Conservation (phyloP, 2,797 vertebrate species). For the Zenarchopterus dispar region DNA sequence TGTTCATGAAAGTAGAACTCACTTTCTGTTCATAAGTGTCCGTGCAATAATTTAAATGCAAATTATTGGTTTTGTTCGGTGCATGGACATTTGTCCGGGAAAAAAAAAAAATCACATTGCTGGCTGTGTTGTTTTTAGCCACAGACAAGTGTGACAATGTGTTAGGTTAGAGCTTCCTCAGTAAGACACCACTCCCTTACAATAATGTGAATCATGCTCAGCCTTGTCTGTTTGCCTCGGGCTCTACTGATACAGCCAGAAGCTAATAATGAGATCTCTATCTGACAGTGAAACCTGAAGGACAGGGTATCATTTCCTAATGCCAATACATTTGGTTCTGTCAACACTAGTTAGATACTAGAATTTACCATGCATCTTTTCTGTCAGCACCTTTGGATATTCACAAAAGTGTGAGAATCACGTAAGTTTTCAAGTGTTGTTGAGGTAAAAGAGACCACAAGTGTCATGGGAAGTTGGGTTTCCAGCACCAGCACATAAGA, state of each 20-base stretch:
- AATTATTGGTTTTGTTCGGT: constrained; percentile 12
- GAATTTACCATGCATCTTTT: constrained; percentile 29
- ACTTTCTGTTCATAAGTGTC: constrained; percentile 21
- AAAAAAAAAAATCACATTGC: constrained; percentile 6
- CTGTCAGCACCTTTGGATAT: constrained; percentile 40
- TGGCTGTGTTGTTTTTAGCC: constrained; percentile 43
- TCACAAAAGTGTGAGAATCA: constrained; percentile 7
- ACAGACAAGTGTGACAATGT: constrained; percentile 33
- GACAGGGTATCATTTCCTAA: constrained; percentile 64
- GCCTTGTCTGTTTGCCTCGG: constrained; percentile 66
- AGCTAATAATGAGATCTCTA: constrained; percentile 68
- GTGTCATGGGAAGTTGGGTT: constrained; percentile 7
- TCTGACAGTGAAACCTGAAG: constrained; percentile 71
- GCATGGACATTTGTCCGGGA: constrained; percentile 14
- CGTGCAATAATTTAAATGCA: constrained; percentile 20
- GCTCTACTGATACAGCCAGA: constrained; percentile 46
- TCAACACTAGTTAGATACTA: constrained; percentile 60
- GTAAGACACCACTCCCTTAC: constrained; percentile 67
- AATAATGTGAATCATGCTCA: constrained; percentile 72
- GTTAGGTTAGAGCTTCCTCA: constrained; percentile 40
- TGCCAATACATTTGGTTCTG: constrained; percentile 58
- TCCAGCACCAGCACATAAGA: neutral
- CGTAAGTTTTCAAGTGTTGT: constrained; percentile 3
- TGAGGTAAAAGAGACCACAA: neutral
- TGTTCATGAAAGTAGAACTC: constrained; percentile 51